Evolutionary conservation across 1,140 invertebrate species (phyloP).

Genomic region (Neelides sp.): DNA sequence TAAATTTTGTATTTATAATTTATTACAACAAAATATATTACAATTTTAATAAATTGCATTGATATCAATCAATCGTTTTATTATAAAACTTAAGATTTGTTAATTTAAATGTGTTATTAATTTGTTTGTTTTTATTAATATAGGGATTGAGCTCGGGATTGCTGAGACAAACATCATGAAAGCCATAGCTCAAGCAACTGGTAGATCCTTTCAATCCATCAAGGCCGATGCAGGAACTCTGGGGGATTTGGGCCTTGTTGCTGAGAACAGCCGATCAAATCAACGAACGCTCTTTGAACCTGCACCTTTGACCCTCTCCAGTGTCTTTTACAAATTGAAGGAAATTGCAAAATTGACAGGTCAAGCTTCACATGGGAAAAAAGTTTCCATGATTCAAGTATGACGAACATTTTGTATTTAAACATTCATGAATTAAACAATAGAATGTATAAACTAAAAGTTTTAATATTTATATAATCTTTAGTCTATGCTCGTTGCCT

Average conservation of each 20-base stretch:
- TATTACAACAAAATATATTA: background rate
- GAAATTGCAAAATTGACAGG: slow-evolving; percentile 84
- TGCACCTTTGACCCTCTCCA: slow-evolving; percentile 50
- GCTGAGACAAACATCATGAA: slow-evolving; percentile 90
- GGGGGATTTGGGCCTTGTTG: slow-evolving; percentile 87
- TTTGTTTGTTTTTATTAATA: slow-evolving; percentile 40
- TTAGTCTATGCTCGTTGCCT: slow-evolving; percentile 72
- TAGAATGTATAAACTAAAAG: background rate
- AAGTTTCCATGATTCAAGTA: background rate
- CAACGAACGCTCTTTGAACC: slow-evolving; percentile 73
- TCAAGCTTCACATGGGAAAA: slow-evolving; percentile 45
- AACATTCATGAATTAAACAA: slow-evolving; percentile 7
- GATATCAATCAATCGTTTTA: no score
- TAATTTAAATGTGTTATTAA: background rate
- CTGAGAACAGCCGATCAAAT: slow-evolving; percentile 73
- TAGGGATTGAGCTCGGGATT: slow-evolving; percentile 70
- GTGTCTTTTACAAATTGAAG: slow-evolving; percentile 73
- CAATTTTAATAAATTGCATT: background rate
- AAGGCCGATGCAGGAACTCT: slow-evolving; percentile 62
- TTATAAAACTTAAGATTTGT: no score
- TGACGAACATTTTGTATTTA: slow-evolving; percentile 3
- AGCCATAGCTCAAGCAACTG: slow-evolving; percentile 84
- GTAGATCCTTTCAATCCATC: slow-evolving; percentile 69
- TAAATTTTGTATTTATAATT: slow-evolving; percentile 34
- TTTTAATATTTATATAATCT: slow-evolving; percentile 21